Evolutionary conservation across 2,797 vertebrate genomes (phyloP).

Genomic region (Parauchenoglanis ngamensis): DNA sequence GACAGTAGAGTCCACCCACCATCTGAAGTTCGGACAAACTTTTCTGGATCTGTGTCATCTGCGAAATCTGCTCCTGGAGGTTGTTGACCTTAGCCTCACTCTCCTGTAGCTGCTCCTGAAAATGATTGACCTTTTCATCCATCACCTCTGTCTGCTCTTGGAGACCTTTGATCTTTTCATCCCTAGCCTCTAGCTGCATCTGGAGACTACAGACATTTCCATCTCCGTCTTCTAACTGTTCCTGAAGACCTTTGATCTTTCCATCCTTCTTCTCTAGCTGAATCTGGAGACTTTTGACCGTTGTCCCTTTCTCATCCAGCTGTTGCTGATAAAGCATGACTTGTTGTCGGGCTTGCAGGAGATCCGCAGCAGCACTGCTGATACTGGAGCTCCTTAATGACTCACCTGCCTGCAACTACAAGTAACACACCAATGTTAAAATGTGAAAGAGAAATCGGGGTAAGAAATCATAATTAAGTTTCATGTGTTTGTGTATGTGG

Average conservation of each 20-base stretch:
- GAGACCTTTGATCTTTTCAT: constrained; percentile 67
- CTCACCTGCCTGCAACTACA: constrained; percentile 92
- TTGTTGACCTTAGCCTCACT: constrained; percentile 73
- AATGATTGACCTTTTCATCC: constrained; percentile 72
- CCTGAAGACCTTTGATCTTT: not conserved
- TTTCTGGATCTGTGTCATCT: constrained; percentile 77
- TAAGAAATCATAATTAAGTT: not conserved
- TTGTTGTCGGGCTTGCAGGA: constrained; percentile 89
- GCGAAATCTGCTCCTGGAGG: constrained; percentile 75
- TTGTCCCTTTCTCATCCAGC: constrained; percentile 55
- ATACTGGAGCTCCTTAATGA: constrained; percentile 89
- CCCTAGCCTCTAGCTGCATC: constrained; percentile 80
- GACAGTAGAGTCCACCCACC: constrained; percentile 68
- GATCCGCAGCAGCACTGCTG: constrained; percentile 88
- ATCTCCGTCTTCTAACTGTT: constrained; percentile 66
- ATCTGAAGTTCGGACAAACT: constrained; percentile 75
- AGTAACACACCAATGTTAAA: not conserved
- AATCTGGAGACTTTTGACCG: not conserved
- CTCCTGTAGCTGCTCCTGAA: constrained; percentile 80
- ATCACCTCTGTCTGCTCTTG: constrained; percentile 80
- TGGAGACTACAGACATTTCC: constrained; percentile 73
- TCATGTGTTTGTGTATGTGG: not conserved
- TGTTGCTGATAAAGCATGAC: constrained; percentile 86
- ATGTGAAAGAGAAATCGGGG: not conserved
- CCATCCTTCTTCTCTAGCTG: not conserved